Percentiles rank a stretch among this genome's conserved stretches.
phyloP scores from a whole-genome alignment of 2,888 invertebrate species.

The Strigamia transsilvanica region DNA sequence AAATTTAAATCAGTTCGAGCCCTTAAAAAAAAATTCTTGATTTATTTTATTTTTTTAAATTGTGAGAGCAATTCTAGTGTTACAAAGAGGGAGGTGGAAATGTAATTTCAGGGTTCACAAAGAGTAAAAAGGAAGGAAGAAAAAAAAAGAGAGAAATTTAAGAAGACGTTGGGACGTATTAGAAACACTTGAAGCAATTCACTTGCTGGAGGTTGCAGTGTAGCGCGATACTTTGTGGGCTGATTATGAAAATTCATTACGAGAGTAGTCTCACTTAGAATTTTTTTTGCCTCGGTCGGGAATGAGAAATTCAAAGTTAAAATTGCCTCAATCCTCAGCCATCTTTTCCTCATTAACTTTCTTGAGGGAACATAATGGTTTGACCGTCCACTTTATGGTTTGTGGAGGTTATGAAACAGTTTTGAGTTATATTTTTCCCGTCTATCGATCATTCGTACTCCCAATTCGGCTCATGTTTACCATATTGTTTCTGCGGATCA shows the following conservation, averaged over 20 bases:
- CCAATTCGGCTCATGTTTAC: constrained; percentile 13
- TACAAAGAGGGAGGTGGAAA: constrained; percentile 13
- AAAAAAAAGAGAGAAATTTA: constrained; percentile 30
- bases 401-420: constrained; percentile 4
- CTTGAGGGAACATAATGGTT: constrained; percentile 14
- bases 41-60: not conserved
- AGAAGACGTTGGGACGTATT: constrained; percentile 36
- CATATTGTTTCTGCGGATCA: not conserved
- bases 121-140: not conserved
- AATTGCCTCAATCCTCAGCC: constrained; percentile 37
- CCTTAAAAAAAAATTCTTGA: not conserved
- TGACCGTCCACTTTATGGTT: constrained; percentile 43
- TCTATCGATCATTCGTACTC: not conserved
- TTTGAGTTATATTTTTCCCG: not conserved
- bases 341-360: constrained; percentile 49
- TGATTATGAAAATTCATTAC: constrained; percentile 49
- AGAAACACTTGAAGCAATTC: constrained; percentile 45
- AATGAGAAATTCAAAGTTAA: constrained; percentile 31
- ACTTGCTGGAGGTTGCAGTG: constrained; percentile 16
- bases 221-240: constrained; percentile 34
- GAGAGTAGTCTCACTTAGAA: constrained; percentile 31
- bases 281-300: constrained; percentile 11
- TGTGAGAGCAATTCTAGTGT: not conserved
- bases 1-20: not conserved
- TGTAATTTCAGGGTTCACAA: constrained; percentile 48